Evolutionary conservation across 2,113 vertebrate species (phyloP).

Genomic region (Picathartes gymnocephalus): DNA sequence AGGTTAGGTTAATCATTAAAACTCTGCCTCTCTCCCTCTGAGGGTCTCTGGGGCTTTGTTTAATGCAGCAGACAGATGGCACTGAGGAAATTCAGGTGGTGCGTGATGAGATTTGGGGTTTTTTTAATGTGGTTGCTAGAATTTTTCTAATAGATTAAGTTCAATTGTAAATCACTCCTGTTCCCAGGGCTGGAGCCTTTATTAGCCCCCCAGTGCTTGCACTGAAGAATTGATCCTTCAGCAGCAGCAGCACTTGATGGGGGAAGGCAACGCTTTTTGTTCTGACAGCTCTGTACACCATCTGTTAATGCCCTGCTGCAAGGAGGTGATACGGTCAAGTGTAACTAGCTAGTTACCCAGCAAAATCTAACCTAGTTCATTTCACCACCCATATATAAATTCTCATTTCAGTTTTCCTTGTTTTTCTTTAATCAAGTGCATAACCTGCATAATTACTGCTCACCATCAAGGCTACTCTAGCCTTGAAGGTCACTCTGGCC

Average conservation of each 20-base stretch:
- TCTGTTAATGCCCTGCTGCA: conserved; percentile 25
- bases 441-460: background rate
- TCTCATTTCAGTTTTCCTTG: background rate
- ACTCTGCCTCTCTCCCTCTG: conserved; percentile 42
- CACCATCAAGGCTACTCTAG: background rate
- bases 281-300: background rate
- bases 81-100: conserved; percentile 65
- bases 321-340: background rate
- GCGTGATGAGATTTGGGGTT: conserved; percentile 33
- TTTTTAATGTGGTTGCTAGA: conserved; percentile 38
- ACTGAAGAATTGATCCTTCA: conserved; percentile 26
- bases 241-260: background rate
- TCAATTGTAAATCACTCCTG: conserved; percentile 51
- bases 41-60: conserved; percentile 53
- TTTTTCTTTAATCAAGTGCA: background rate
- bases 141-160: conserved; percentile 58
- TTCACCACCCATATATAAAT: background rate
- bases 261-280: background rate
- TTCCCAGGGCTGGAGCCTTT: conserved; percentile 1
- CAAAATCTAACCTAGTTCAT: background rate
- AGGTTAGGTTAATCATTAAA: conserved; percentile 63
- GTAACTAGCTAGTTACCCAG: conserved; percentile 28
- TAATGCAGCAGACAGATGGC: conserved; percentile 68
- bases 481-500: background rate
- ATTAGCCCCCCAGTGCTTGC: background rate